phyloP scores from a whole-genome alignment of 2,888 invertebrate genomes.

The Zaprionus obscuricornis region DNA sequence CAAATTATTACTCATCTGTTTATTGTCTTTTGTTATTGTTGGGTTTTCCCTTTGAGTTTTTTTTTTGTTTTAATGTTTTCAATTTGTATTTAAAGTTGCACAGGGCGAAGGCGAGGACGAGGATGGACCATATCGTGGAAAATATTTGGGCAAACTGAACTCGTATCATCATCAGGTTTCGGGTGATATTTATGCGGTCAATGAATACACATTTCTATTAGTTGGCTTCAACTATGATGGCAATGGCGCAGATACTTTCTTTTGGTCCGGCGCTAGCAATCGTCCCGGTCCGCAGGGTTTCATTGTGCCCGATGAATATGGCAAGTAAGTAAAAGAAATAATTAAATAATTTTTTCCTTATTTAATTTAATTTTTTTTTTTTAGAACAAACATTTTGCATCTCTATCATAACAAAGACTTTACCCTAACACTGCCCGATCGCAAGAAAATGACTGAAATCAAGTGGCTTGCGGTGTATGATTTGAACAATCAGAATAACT shows the following conservation, averaged over 20 bases:
- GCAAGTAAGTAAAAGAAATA: constrained; percentile 86
- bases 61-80: constrained; percentile 1
- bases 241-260: constrained; percentile 95
- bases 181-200: constrained; percentile 94
- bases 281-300: constrained; percentile 95
- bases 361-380: too few species aligned
- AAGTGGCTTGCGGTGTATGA: constrained; percentile 96
- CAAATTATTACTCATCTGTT: too few species aligned
- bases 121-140: constrained; percentile 90
- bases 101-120: constrained; percentile 86
- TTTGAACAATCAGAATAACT: constrained; percentile 92
- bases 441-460: constrained; percentile 92
- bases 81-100: constrained; percentile 32
- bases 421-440: constrained; percentile 91
- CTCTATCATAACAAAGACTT: constrained; percentile 94
- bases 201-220: constrained; percentile 91
- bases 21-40: constrained; percentile 39
- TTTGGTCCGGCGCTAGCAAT: constrained; percentile 95
- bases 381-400: constrained; percentile 93
- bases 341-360: background rate
- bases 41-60: constrained; percentile 1
- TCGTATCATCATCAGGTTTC: constrained; percentile 95
- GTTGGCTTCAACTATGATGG: constrained; percentile 95
- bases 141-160: constrained; percentile 92
- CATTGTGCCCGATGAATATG: constrained; percentile 94